Evolutionary conservation across 1,140 invertebrate species (phyloP).

Genomic region (Galendromus occidentalis): DNA sequence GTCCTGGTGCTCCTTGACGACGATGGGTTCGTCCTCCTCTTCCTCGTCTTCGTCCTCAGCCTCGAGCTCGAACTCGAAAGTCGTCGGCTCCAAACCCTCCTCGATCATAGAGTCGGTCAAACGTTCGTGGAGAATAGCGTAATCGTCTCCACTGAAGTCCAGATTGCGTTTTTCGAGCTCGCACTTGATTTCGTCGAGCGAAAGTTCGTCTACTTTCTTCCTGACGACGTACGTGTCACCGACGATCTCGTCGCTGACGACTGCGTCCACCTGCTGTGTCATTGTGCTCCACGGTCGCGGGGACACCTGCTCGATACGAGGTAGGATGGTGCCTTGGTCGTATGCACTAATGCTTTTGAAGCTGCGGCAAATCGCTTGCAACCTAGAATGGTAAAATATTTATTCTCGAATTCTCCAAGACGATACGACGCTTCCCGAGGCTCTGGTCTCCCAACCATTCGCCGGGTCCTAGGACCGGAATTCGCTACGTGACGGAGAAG

Average conservation of each 20-base stretch:
- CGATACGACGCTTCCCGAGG: no score
- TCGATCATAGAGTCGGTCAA: conserved; percentile 5
- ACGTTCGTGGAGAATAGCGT: conserved; percentile 4
- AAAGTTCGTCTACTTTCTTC: conserved; percentile 1
- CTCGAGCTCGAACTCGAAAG: neutral
- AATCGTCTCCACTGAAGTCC: conserved; percentile 8
- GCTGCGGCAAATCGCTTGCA: neutral
- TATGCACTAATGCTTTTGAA: neutral
- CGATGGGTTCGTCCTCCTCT: neutral
- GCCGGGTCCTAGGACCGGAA: no score
- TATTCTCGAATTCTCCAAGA: neutral
- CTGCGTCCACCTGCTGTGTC: conserved; percentile 8
- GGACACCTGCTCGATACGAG: neutral
- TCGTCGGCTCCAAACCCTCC: neutral
- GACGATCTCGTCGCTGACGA: neutral
- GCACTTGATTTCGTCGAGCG: neutral
- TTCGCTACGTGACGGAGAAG: no score
- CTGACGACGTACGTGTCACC: neutral
- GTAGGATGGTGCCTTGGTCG: neutral
- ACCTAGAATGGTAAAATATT: conserved; percentile 8
- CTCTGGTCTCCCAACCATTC: no score
- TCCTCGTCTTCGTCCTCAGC: conserved; percentile 4
- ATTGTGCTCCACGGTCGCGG: neutral
- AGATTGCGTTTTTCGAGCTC: conserved; percentile 2
- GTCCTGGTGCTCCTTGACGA: neutral